phyloP scores from a whole-genome alignment of 2,888 invertebrate genomes.

The Amblyjoppa fuscipennis region DNA sequence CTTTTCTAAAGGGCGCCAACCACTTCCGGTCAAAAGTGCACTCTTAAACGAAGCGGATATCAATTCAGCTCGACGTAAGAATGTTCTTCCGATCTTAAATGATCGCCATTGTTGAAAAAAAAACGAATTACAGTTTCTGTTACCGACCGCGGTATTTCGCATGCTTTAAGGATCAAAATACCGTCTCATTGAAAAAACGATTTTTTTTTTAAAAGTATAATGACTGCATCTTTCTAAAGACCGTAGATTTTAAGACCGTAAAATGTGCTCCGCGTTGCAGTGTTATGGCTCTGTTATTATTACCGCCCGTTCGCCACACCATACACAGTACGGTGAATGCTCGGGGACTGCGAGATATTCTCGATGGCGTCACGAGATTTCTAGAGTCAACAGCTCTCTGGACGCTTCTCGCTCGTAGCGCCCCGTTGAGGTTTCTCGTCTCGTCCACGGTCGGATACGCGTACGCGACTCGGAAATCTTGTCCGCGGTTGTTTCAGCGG shows the following conservation, averaged over 20 bases:
- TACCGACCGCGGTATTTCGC: too few species aligned
- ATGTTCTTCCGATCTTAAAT: too few species aligned
- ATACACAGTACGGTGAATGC: constrained; percentile 57
- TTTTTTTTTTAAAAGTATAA: background rate
- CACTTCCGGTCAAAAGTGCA: too few species aligned
- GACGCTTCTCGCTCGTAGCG: constrained; percentile 50
- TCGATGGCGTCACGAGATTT: constrained; percentile 64
- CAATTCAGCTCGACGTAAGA: too few species aligned
- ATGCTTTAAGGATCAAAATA: background rate
- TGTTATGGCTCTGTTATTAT: background rate
- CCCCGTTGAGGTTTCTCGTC: constrained; percentile 3
- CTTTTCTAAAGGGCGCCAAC: background rate
- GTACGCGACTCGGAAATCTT: constrained; percentile 21
- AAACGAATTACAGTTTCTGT: too few species aligned
- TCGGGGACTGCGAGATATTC: constrained; percentile 43
- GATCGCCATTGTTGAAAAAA: too few species aligned
- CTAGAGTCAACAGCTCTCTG: constrained; percentile 50
- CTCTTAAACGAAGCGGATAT: too few species aligned
- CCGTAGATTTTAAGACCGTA: background rate
- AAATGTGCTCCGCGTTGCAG: background rate
- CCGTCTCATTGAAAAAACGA: background rate
- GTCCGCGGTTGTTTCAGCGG: background rate
- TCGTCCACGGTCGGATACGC: background rate
- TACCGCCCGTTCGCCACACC: constrained; percentile 21
- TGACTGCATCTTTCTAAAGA: background rate